These are phyloP conservation scores for Iguana delicatissima DNA, from an alignment of 2,797 vertebrate genomes.

Conservation along the genomic window DNA sequence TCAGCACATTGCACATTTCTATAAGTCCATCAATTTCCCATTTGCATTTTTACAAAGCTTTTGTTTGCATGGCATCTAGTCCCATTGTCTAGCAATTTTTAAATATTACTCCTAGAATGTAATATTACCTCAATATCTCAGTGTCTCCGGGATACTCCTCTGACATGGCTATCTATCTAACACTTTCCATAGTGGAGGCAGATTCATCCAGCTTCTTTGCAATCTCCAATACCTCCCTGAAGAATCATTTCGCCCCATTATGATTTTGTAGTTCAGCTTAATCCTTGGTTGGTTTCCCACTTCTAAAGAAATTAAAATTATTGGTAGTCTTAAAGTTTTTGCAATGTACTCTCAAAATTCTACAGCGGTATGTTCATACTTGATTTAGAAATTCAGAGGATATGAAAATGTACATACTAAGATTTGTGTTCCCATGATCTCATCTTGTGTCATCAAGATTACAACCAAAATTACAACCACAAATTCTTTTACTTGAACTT, in stretches of 20 bases:
- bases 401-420: background rate
- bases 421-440: background rate
- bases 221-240: background rate
- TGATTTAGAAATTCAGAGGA: background rate
- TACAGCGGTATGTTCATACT: background rate
- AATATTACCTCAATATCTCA: background rate
- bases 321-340: background rate
- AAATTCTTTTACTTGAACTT: background rate
- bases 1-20: background rate
- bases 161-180: background rate
- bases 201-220: background rate
- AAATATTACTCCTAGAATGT: background rate
- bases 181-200: background rate
- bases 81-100: too few relatives aligned
- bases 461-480: background rate
- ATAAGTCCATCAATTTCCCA: background rate
- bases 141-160: background rate
- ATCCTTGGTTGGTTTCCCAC: background rate
- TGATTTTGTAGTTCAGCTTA: background rate
- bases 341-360: background rate
- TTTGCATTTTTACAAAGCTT: background rate
- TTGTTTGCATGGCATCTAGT: too few relatives aligned
- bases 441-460: background rate
- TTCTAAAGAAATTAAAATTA: background rate
- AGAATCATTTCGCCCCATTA: background rate